Evolutionary conservation across 2,797 vertebrate species (phyloP).

Genomic region (Miichthys miiuy): DNA sequence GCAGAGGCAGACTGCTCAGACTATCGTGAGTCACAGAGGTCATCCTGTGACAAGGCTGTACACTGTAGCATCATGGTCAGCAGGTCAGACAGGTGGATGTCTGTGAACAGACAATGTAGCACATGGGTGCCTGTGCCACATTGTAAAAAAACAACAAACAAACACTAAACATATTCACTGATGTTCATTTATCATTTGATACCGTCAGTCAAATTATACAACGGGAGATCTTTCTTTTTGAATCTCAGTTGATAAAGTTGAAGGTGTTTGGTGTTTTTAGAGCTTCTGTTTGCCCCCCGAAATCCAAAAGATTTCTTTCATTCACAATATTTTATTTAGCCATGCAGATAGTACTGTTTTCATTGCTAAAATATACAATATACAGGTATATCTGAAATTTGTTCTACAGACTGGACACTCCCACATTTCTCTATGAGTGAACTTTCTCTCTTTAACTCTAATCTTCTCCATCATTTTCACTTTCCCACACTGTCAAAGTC

Average conservation of each 20-base stretch:
- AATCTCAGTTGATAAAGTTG: not conserved
- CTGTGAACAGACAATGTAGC: conserved; percentile 52
- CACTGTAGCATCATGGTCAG: conserved; percentile 61
- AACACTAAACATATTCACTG: not conserved
- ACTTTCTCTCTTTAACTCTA: not conserved
- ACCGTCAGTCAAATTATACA: not conserved
- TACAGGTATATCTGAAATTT: too few species aligned
- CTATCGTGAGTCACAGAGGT: conserved; percentile 67
- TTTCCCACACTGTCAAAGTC: not conserved
- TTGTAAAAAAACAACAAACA: not conserved
- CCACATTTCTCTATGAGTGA: not conserved
- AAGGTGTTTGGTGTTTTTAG: not conserved
- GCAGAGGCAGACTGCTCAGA: conserved; percentile 61
- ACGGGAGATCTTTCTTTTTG: not conserved
- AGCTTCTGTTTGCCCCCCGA: not conserved
- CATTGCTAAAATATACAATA: too few species aligned
- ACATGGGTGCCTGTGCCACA: conserved; percentile 27
- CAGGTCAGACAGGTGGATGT: conserved; percentile 72
- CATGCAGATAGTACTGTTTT: too few species aligned
- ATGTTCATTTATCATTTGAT: too few species aligned
- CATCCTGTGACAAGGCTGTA: conserved; percentile 58
- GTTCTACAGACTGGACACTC: too few species aligned
- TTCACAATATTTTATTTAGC: too few species aligned
- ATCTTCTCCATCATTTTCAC: not conserved
- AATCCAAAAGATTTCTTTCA: too few species aligned